Percentiles rank a stretch among this genome's conserved stretches.
These are phyloP conservation scores for Heterohyrax brucei DNA, from an alignment of 2,797 vertebrate species.

Conservation along the genomic window DNA sequence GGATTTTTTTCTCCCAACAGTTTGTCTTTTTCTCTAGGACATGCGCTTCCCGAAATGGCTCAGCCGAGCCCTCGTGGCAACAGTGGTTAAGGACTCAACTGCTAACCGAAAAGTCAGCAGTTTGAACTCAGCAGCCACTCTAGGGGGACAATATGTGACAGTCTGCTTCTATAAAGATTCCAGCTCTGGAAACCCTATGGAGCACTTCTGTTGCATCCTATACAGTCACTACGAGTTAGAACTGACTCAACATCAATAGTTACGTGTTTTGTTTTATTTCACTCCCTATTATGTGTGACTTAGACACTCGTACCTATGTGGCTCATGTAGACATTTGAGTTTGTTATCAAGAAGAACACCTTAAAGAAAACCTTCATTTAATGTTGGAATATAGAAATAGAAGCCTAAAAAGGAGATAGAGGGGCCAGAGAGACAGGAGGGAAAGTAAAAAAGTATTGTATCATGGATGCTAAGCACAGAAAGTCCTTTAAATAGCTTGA, in stretches of 20 bases:
- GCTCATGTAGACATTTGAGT: constrained; percentile 3
- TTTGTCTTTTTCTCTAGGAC: neutral
- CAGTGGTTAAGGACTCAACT: too few relatives aligned
- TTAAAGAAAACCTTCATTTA: constrained; percentile 25
- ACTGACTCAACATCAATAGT: too few relatives aligned
- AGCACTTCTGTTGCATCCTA: too few relatives aligned
- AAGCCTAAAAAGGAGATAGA: neutral
- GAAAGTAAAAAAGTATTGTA: neutral
- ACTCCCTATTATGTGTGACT: neutral
- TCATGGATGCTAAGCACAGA: neutral
- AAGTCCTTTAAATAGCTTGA: neutral
- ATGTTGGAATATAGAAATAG: neutral
- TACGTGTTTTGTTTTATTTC: too few relatives aligned
- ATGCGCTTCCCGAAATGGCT: neutral
- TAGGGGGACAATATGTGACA: too few relatives aligned
- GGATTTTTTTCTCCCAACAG: neutral
- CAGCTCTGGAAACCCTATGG: too few relatives aligned
- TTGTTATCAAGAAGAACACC: neutral
- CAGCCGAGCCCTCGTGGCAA: neutral
- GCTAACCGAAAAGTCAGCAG: too few relatives aligned
- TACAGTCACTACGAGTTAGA: too few relatives aligned
- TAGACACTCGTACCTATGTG: too few relatives aligned
- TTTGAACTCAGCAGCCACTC: too few relatives aligned
- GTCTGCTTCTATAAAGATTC: too few relatives aligned
- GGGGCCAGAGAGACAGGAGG: neutral